Conservation (phyloP, 2,888 invertebrate genomes). For the Aquatica leii region DNA sequence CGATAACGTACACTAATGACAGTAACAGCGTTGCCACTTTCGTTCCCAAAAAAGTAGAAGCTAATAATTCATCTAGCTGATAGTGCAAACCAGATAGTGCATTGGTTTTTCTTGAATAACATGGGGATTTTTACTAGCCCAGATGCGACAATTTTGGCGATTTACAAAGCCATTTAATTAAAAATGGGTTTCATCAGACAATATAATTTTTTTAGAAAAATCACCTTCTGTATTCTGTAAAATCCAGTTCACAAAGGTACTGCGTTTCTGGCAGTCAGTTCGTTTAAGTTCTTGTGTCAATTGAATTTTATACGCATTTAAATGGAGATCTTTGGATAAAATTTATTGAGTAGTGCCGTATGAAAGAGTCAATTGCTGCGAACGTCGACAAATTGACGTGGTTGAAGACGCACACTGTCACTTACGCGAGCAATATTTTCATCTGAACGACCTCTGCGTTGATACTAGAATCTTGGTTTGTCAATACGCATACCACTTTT, state of each 20-base stretch:
- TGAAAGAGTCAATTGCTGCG: background rate
- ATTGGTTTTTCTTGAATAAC: constrained; percentile 2
- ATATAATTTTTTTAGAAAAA: background rate
- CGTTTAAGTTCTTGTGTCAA: background rate
- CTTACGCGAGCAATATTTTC: background rate
- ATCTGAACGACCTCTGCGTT: too few relatives aligned
- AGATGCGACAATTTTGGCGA: constrained; percentile 4
- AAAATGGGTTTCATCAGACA: background rate
- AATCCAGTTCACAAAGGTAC: background rate
- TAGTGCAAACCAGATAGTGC: background rate
- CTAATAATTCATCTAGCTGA: background rate
- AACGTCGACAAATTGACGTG: background rate
- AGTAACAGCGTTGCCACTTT: background rate
- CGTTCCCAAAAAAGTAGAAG: background rate
- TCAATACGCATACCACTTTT: background rate
- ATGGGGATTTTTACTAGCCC: background rate
- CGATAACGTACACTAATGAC: background rate
- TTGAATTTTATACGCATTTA: background rate
- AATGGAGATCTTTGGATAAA: background rate
- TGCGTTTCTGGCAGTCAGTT: background rate
- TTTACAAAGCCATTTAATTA: background rate
- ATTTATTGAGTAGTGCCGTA: background rate
- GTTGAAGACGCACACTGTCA: too few relatives aligned
- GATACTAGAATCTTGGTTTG: background rate
- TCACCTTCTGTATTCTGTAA: too few relatives aligned